Evolutionary conservation across 2,888 invertebrate genomes (phyloP).

Genomic region (Pardosa pseudoannulata): DNA sequence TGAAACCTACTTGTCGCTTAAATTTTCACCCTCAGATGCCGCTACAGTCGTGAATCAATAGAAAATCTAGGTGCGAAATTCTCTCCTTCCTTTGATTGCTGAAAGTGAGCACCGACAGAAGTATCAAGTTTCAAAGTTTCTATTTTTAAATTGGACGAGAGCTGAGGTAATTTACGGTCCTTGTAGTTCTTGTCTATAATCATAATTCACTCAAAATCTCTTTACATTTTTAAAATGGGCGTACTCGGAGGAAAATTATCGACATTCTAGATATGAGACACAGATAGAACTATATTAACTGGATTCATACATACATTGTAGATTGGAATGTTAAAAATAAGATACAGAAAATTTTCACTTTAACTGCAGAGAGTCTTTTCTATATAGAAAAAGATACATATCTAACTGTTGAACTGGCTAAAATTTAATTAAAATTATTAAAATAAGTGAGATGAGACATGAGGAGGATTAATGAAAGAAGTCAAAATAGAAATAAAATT

Average conservation of each 20-base stretch:
- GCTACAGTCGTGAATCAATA: constrained; percentile 1
- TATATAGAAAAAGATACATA: neutral
- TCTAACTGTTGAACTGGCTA: neutral
- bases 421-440: too few relatives aligned
- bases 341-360: neutral
- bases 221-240: neutral
- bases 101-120: neutral
- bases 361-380: neutral
- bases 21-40: neutral
- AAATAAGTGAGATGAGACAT: too few relatives aligned
- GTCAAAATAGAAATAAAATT: too few relatives aligned
- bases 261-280: neutral
- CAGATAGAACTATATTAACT: neutral
- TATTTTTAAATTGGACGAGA: neutral
- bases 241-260: neutral
- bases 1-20: neutral
- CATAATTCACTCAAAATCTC: neutral
- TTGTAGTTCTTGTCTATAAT: neutral
- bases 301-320: neutral
- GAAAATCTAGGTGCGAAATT: neutral
- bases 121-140: constrained; percentile 2
- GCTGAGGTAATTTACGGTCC: neutral
- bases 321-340: neutral
- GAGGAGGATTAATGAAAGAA: too few relatives aligned
- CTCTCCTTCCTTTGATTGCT: neutral